Conservation (phyloP, 2,797 vertebrate genomes). For the Harpia harpyja region DNA sequence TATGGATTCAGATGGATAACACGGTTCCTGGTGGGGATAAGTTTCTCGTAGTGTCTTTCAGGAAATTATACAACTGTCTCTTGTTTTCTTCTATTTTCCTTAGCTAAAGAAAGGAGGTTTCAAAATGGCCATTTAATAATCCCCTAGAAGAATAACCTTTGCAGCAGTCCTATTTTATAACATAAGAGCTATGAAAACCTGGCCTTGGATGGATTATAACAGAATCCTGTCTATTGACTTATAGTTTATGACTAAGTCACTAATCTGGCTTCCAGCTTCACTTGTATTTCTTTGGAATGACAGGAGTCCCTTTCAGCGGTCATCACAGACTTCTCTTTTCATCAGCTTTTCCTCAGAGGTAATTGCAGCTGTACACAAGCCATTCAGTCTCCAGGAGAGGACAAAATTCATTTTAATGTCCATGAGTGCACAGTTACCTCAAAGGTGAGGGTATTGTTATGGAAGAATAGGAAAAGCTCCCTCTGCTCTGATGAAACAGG, state of each 20-base stretch:
- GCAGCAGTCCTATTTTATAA: conserved; percentile 14
- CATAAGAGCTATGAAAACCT: conserved; percentile 41
- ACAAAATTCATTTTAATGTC: conserved; percentile 54
- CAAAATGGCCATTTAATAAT: conserved; percentile 39
- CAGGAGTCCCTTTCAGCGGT: conserved; percentile 50
- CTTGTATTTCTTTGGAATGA: conserved; percentile 57
- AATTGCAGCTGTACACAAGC: conserved; percentile 38
- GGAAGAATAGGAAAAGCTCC: conserved; percentile 17
- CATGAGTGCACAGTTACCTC: conserved; percentile 8
- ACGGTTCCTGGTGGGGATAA: not conserved
- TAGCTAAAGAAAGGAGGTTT: conserved; percentile 1
- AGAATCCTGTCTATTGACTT: conserved; percentile 27
- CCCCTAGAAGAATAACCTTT: conserved; percentile 32
- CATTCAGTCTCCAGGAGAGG: conserved; percentile 26
- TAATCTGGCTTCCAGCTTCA: conserved; percentile 60
- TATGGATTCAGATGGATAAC: conserved; percentile 16
- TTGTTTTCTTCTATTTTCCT: not conserved
- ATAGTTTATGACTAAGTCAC: conserved; percentile 51
- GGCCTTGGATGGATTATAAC: conserved; percentile 37
- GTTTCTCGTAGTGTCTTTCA: conserved; percentile 22
- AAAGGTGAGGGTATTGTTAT: conserved; percentile 38
- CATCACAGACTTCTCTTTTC: conserved; percentile 45
- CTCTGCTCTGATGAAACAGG: not conserved
- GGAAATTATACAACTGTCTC: conserved; percentile 9
- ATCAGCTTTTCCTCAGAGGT: conserved; percentile 45